Percentiles rank a stretch among this genome's conserved stretches.
Conservation (phyloP, 2,888 invertebrate species). For the Spatulosminthurus flaviceps region DNA sequence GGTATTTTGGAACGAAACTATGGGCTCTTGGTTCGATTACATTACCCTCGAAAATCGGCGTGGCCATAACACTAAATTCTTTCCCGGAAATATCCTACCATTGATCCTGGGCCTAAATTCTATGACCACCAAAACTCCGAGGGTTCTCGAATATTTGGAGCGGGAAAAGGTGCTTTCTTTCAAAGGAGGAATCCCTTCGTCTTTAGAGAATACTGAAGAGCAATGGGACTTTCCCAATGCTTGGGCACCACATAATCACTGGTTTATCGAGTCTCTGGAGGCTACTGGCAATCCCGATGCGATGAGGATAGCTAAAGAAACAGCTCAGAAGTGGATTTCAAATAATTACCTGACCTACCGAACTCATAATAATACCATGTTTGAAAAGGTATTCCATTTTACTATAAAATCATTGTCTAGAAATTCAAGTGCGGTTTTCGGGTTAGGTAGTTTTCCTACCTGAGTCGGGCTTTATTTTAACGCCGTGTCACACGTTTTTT, state of each 20-base stretch:
- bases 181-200: conserved; percentile 33
- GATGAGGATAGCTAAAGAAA: conserved; percentile 73
- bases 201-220: conserved; percentile 54
- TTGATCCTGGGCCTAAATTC: conserved; percentile 71
- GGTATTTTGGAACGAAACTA: conserved; percentile 79
- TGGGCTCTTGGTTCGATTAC: conserved; percentile 84
- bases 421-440: not conserved
- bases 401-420: not conserved
- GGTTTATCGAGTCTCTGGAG: conserved; percentile 80
- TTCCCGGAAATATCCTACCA: conserved; percentile 77
- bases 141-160: conserved; percentile 76
- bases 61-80: conserved; percentile 75
- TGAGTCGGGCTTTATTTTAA: too few species aligned
- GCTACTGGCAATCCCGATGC: conserved; percentile 75
- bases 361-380: conserved; percentile 74
- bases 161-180: conserved; percentile 71
- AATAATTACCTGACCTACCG: conserved; percentile 79
- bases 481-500: too few species aligned
- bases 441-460: too few species aligned
- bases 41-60: conserved; percentile 73
- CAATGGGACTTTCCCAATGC: conserved; percentile 46
- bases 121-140: conserved; percentile 2
- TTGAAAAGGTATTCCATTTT: conserved; percentile 78
- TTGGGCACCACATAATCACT: conserved; percentile 92
- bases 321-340: conserved; percentile 83